These are phyloP conservation scores for Bombyx huttoni DNA, from an alignment of 2,888 invertebrate species.

Conservation along the genomic window DNA sequence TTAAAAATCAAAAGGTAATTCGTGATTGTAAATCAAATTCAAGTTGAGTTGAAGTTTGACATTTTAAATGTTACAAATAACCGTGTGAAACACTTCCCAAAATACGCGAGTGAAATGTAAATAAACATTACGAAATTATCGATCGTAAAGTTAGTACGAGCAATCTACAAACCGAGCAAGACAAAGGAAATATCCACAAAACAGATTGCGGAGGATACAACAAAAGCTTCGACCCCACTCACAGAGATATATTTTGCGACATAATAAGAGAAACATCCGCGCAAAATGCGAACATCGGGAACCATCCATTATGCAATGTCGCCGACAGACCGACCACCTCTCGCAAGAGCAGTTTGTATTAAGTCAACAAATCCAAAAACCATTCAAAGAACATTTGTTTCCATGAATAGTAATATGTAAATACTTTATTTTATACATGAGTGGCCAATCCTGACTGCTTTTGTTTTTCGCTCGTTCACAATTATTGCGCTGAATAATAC, in stretches of 20 bases:
- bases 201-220: conserved; percentile 7
- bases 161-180: not conserved
- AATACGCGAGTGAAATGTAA: not conserved
- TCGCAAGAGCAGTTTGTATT: conserved; percentile 61
- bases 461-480: conserved; percentile 6
- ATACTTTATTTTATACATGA: conserved; percentile 45
- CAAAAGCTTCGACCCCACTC: conserved; percentile 19
- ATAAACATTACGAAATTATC: not conserved
- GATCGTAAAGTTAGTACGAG: not conserved
- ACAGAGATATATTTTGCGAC: conserved; percentile 27
- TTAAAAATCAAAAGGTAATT: not conserved
- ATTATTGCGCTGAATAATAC: conserved; percentile 2
- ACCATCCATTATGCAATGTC: conserved; percentile 48
- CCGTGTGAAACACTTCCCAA: not conserved
- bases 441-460: conserved; percentile 15
- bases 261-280: conserved; percentile 52
- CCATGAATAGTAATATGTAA: conserved; percentile 65
- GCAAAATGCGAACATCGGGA: conserved; percentile 39
- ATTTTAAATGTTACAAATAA: not conserved
- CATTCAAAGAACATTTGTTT: conserved; percentile 64
- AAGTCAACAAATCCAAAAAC: conserved; percentile 66
- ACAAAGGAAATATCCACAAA: not conserved
- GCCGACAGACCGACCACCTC: conserved; percentile 50
- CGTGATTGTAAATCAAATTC: not conserved
- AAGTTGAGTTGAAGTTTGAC: not conserved